These are phyloP conservation scores for Rostratula benghalensis DNA, from an alignment of 2,113 vertebrate species.

Conservation along the genomic window DNA sequence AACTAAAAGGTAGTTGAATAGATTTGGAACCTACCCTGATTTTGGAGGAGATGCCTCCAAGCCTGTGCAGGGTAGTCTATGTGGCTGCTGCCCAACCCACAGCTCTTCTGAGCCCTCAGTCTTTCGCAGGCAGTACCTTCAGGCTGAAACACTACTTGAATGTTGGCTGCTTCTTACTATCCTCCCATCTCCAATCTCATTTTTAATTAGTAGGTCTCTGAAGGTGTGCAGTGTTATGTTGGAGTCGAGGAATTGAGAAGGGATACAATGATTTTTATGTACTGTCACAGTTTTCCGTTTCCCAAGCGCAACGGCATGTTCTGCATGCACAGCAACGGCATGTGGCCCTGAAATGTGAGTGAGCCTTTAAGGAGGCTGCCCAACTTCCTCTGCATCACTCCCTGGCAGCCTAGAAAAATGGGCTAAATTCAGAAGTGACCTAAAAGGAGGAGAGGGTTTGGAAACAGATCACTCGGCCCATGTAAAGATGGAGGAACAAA, in stretches of 20 bases:
- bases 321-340: neutral
- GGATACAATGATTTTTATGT: neutral
- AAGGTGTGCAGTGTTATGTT: neutral
- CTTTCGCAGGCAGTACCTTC: neutral
- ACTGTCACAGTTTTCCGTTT: neutral
- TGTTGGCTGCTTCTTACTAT: neutral
- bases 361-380: neutral
- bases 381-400: neutral
- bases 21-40: neutral
- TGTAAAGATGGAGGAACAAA: neutral
- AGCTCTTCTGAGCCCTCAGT: neutral
- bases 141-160: neutral
- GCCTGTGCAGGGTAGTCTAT: neutral
- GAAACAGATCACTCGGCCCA: neutral
- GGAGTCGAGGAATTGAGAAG: neutral
- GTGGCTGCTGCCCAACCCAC: neutral
- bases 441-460: neutral
- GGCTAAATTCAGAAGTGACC: neutral
- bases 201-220: neutral
- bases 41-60: neutral
- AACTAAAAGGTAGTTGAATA: neutral
- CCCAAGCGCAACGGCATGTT: neutral
- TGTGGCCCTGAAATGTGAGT: neutral
- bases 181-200: neutral
- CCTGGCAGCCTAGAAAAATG: constrained; percentile 9